These are phyloP conservation scores for Chrysolophus pictus DNA, from an alignment of 2,797 vertebrate species.

Conservation along the genomic window DNA sequence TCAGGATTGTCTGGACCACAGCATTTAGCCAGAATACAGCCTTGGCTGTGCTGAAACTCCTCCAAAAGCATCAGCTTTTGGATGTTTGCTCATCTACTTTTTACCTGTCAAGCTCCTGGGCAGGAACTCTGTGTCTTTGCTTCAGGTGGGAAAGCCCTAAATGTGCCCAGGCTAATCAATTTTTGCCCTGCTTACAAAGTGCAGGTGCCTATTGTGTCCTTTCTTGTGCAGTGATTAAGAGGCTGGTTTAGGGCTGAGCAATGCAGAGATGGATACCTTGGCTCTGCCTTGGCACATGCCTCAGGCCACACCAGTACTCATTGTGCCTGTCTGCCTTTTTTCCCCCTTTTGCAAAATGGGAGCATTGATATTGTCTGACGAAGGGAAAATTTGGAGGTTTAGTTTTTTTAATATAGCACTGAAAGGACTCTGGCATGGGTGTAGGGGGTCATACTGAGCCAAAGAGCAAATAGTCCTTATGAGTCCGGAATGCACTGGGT, in stretches of 20 bases:
- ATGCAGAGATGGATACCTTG: neutral
- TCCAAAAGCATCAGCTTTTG: neutral
- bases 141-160: neutral
- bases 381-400: neutral
- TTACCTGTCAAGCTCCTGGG: neutral
- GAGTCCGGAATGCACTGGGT: neutral
- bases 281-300: neutral
- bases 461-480: neutral
- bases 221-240: neutral
- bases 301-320: neutral
- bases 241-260: neutral
- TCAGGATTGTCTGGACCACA: neutral
- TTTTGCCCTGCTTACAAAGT: rapidly evolving
- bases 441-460: neutral
- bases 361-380: neutral
- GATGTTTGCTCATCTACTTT: neutral
- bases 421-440: neutral
- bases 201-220: neutral
- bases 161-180: neutral
- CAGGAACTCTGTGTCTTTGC: neutral
- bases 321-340: neutral
- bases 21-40: neutral
- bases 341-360: neutral
- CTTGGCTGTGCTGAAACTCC: neutral
- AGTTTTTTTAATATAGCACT: neutral